Evolutionary conservation across 2,797 vertebrate species (phyloP).

Genomic region (Xyrichtys novacula): DNA sequence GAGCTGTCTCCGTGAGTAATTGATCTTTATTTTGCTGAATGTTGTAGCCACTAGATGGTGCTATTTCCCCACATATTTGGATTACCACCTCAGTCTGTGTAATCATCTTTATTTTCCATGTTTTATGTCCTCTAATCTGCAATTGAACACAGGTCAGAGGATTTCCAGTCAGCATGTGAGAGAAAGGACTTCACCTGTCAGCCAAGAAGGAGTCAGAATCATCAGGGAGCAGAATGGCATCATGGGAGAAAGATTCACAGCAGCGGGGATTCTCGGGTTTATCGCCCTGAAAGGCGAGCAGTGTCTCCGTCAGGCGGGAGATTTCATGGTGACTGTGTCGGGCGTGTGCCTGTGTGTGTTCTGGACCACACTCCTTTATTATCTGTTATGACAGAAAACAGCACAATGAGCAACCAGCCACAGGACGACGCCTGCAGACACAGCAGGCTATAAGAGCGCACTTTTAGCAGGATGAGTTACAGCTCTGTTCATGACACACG

Average conservation of each 20-base stretch:
- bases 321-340: constrained; percentile 71
- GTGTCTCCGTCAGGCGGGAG: constrained; percentile 53
- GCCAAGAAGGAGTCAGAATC: constrained; percentile 19
- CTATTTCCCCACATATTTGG: constrained; percentile 46
- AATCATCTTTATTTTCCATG: constrained; percentile 10
- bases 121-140: constrained; percentile 20
- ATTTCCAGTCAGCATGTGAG: background rate
- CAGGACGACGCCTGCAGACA: constrained; percentile 50
- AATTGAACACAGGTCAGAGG: constrained; percentile 45
- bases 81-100: background rate
- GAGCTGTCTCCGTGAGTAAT: constrained; percentile 56
- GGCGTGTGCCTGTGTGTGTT: constrained; percentile 77
- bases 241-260: constrained; percentile 34
- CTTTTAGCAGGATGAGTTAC: constrained; percentile 57
- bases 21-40: constrained; percentile 4
- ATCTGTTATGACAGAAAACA: constrained; percentile 71
- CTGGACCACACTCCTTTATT: constrained; percentile 70
- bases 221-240: constrained; percentile 34
- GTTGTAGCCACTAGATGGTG: constrained; percentile 66
- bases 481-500: constrained; percentile 39
- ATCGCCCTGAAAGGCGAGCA: constrained; percentile 15
- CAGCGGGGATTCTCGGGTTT: constrained; percentile 30
- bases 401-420: constrained; percentile 48
- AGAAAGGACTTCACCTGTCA: constrained; percentile 32
- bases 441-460: constrained; percentile 34